A percentile compares a stretch with the other conserved stretches of the same genome.
phyloP scores from a whole-genome alignment of 2,113 vertebrate genomes.

The Microcebus griseorufus region DNA sequence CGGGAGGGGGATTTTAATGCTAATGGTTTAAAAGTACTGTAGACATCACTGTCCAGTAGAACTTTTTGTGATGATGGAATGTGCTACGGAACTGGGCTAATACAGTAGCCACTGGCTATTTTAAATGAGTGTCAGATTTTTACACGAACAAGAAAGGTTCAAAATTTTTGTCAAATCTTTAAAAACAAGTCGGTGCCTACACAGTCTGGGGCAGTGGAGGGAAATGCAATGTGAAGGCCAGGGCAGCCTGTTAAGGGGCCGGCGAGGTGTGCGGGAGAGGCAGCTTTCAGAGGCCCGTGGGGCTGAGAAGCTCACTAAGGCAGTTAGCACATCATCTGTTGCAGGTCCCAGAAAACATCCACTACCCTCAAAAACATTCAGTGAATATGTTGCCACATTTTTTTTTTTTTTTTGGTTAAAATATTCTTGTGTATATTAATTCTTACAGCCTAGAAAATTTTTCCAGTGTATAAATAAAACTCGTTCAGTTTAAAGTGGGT shows the following conservation, averaged over 20 bases:
- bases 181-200: background rate
- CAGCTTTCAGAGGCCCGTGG: background rate
- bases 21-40: background rate
- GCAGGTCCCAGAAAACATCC: background rate
- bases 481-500: background rate
- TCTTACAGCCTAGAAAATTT: background rate
- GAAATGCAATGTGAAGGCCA: background rate
- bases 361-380: background rate
- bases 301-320: background rate
- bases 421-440: background rate
- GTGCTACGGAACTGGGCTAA: background rate
- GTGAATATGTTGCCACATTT: background rate
- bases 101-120: background rate
- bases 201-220: background rate
- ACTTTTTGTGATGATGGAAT: background rate
- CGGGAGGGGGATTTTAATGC: background rate
- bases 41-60: background rate
- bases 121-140: background rate
- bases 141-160: background rate
- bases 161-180: slow-evolving; percentile 34
- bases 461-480: background rate
- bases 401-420: background rate
- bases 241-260: background rate
- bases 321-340: background rate
- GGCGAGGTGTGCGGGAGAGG: background rate